phyloP scores from a whole-genome alignment of 2,113 vertebrate genomes.

The Aegithalos caudatus region DNA sequence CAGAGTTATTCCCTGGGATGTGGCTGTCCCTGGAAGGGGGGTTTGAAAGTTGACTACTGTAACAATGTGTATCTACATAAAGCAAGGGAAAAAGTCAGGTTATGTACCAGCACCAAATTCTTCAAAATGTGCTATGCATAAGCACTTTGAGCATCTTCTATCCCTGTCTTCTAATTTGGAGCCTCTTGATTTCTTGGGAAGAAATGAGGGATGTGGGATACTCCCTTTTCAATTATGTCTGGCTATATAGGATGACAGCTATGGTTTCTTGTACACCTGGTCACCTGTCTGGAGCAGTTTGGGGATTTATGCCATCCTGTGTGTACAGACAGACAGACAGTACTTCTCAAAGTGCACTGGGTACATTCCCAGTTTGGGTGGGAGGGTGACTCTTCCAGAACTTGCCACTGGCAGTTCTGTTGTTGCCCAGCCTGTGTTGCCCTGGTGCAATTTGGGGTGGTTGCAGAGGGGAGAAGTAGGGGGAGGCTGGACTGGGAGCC shows the following conservation, averaged over 20 bases:
- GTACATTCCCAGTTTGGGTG: background rate
- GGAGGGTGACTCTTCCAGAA: background rate
- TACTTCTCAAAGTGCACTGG: background rate
- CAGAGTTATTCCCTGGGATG: background rate
- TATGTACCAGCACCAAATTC: background rate
- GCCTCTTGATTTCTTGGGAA: background rate
- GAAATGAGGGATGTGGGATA: background rate
- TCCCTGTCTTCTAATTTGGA: background rate
- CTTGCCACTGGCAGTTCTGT: background rate
- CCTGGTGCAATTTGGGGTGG: fast-evolving
- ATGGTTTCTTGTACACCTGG: background rate
- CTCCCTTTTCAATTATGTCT: background rate
- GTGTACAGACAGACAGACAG: background rate
- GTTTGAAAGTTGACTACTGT: background rate
- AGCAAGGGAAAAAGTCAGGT: background rate
- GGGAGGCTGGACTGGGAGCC: background rate
- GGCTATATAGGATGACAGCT: background rate
- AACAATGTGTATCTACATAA: background rate
- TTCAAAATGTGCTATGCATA: background rate
- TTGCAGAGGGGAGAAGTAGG: background rate
- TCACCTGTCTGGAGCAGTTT: background rate
- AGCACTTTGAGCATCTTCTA: background rate
- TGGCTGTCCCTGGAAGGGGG: background rate
- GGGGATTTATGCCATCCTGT: background rate
- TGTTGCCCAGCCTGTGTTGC: background rate